Evolutionary conservation across 2,888 invertebrate species (phyloP), one percentile per base, ranked within the genome.

Genomic region (Pammene fasciana): DNA sequence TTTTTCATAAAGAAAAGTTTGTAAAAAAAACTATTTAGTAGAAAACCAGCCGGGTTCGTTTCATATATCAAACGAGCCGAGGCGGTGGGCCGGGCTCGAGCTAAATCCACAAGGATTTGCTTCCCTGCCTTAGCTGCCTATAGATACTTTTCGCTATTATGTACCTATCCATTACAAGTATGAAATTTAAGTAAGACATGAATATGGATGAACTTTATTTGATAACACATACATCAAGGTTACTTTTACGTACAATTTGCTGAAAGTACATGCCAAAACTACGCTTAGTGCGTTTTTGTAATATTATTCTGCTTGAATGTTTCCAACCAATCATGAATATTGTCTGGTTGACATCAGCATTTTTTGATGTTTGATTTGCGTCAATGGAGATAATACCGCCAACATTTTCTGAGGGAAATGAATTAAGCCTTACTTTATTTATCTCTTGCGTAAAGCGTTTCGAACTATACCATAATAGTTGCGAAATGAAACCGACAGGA

Each of bases 91-190:
- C 72, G 46, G 68, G 70, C 46, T 48, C 65, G 64, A 70, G 68
- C 72, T 73, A 74, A 75, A 77, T 79, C 75, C 73, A 54, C 59
- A 45, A 73, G 79, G 77, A 79, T 80, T 80, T 74, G 68, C 72
- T 68, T 59, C 67, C 62, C 48, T 52, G 38, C 50, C 43, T 59
- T 50, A 60, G 66, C 56, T 50, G 43, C 38, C 43, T 61, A 70
- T 66, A 66, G n/a, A 66, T 56, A 70, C 60, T 57, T 66, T 56
- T 50, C 56, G 16, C 46, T 9, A 6, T 14, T 48, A 48, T 10
- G 43, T 66, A 61, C 48, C 34, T 54, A 64, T 38, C 54, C 43
- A 68, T 68, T 38, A 52, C 43, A 34, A 43, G 38, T 43, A 57
- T 61, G 46, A 48, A 67, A 57, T 68, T 64, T 45, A 64, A 18